Evolutionary conservation across 1,140 invertebrate species (phyloP).

Genomic region (Theocolax elegans): DNA sequence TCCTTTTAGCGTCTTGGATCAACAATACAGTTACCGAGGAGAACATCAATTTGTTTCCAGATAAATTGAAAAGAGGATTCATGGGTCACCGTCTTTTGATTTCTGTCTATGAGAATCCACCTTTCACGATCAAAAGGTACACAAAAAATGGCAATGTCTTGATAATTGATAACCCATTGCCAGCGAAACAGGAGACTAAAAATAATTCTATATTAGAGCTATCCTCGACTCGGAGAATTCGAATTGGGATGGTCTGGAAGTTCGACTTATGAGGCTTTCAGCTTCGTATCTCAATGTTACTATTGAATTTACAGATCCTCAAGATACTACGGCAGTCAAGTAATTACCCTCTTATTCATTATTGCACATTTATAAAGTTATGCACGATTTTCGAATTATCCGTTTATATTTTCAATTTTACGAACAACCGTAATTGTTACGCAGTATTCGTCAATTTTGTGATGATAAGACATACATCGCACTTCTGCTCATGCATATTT

Average conservation of each 20-base stretch:
- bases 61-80: conserved; percentile 75
- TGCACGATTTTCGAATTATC: no score
- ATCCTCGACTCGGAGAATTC: conserved; percentile 62
- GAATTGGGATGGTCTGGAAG: conserved; percentile 77
- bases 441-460: no score
- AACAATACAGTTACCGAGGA: conserved; percentile 69
- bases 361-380: no score
- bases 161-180: not conserved
- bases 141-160: no score
- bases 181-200: no score
- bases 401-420: no score
- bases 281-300: conserved; percentile 75
- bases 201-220: no score
- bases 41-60: conserved; percentile 73
- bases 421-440: no score
- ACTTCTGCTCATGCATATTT: no score
- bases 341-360: no score
- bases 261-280: conserved; percentile 72
- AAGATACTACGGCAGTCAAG: conserved; percentile 58
- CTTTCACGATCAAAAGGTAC: conserved; percentile 75
- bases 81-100: conserved; percentile 77
- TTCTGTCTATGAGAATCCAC: conserved; percentile 75
- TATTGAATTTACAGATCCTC: conserved; percentile 73
- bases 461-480: no score
- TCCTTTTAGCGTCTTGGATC: conserved; percentile 76